These are phyloP conservation scores for Alviniconcha strummeri DNA, from an alignment of 2,888 invertebrate species.

Conservation along the genomic window DNA sequence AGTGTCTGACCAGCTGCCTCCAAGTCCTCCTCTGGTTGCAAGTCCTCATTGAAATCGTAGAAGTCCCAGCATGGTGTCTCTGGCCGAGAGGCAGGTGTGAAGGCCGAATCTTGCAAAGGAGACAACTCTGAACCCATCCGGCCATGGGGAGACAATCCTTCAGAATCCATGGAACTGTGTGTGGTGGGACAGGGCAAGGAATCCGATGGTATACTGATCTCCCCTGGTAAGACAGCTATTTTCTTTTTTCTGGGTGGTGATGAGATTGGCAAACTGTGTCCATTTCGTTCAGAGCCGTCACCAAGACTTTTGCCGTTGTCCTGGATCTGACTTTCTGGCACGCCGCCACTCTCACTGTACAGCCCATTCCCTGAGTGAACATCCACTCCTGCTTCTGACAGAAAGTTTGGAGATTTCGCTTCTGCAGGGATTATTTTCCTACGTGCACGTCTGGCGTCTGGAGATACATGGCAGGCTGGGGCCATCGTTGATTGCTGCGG, in stretches of 20 bases:
- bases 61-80: constrained; percentile 65
- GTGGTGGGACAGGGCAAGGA: background rate
- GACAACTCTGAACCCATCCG: background rate
- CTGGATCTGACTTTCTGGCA: too few relatives aligned
- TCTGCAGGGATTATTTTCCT: constrained; percentile 26
- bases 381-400: too few relatives aligned
- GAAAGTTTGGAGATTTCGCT: too few relatives aligned
- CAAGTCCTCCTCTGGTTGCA: constrained; percentile 25
- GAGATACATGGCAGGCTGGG: background rate
- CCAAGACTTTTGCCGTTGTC: too few relatives aligned
- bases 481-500: background rate
- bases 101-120: constrained; percentile 22
- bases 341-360: too few relatives aligned
- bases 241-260: background rate
- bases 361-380: too few relatives aligned
- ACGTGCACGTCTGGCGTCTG: background rate
- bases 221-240: background rate
- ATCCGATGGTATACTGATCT: background rate
- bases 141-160: background rate
- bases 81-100: constrained; percentile 49
- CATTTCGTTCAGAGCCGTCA: background rate
- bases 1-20: constrained; percentile 17
- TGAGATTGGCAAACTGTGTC: background rate
- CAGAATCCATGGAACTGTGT: background rate
- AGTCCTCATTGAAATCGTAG: constrained; percentile 54